Evolutionary conservation across 2,797 vertebrate species (phyloP).

Genomic region (Cryptoprocta ferox): DNA sequence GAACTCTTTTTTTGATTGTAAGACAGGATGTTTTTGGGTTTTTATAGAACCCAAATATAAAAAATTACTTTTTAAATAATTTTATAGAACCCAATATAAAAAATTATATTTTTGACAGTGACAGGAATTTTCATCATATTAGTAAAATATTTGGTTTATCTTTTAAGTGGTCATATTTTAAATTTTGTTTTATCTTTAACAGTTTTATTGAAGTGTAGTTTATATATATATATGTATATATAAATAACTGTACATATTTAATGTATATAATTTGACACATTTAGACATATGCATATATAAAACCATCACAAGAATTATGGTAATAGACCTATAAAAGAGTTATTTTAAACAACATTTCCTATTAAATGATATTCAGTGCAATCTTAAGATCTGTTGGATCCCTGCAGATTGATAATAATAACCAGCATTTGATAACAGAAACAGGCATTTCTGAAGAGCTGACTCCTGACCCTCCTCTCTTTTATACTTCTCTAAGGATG

Average conservation of each 20-base stretch:
- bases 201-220: background rate
- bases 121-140: background rate
- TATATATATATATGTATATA: too few relatives aligned
- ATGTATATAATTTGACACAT: background rate
- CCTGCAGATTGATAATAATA: background rate
- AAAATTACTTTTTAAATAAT: too few relatives aligned
- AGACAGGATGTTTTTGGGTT: background rate
- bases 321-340: background rate
- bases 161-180: background rate
- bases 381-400: background rate
- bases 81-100: too few relatives aligned
- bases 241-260: background rate
- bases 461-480: background rate
- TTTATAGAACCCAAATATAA: background rate
- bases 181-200: background rate
- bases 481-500: background rate
- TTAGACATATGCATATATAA: background rate
- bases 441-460: background rate
- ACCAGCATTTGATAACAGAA: too few relatives aligned
- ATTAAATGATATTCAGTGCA: background rate
- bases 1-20: background rate
- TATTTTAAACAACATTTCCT: conserved; percentile 16
- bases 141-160: background rate
- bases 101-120: background rate
- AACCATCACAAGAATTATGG: background rate